phyloP scores from a whole-genome alignment of 1,140 invertebrate genomes.

The Cylas formicarius region DNA sequence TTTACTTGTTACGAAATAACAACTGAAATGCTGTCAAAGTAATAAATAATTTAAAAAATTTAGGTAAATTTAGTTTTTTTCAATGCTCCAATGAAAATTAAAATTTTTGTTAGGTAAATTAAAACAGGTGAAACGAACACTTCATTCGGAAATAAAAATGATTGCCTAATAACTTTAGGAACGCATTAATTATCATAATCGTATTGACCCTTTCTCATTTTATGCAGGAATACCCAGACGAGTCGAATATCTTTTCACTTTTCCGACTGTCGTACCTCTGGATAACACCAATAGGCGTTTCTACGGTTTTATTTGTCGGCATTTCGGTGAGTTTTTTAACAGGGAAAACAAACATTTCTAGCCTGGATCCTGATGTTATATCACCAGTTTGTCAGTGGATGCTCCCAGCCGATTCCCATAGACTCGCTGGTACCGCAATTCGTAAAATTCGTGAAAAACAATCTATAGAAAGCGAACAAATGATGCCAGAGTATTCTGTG shows the following conservation, averaged over 20 bases:
- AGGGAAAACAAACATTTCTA: slow-evolving; percentile 50
- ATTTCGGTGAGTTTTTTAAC: slow-evolving; percentile 60
- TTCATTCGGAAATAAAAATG: too few relatives aligned
- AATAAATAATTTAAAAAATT: too few relatives aligned
- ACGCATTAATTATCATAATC: too few relatives aligned
- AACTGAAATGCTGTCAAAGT: too few relatives aligned
- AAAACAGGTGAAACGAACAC: too few relatives aligned
- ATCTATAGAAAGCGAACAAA: slow-evolving; percentile 8
- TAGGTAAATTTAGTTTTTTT: too few relatives aligned
- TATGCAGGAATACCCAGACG: slow-evolving; percentile 37
- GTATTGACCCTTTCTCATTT: not conserved
- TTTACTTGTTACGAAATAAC: too few relatives aligned
- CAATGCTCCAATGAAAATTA: too few relatives aligned
- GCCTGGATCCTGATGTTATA: slow-evolving; percentile 53
- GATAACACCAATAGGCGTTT: slow-evolving; percentile 62
- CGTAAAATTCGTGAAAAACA: slow-evolving; percentile 12
- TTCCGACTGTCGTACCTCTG: slow-evolving; percentile 69
- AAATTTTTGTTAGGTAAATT: too few relatives aligned
- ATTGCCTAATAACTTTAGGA: too few relatives aligned
- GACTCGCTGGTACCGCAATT: slow-evolving; percentile 25
- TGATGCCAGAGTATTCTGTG: slow-evolving; percentile 11
- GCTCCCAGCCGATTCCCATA: slow-evolving; percentile 26
- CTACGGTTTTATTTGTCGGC: slow-evolving; percentile 58
- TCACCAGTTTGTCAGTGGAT: slow-evolving; percentile 53
- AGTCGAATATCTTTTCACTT: slow-evolving; percentile 55